Conservation (phyloP, 2,888 invertebrate genomes). For the Oegoconia quadripuncta region DNA sequence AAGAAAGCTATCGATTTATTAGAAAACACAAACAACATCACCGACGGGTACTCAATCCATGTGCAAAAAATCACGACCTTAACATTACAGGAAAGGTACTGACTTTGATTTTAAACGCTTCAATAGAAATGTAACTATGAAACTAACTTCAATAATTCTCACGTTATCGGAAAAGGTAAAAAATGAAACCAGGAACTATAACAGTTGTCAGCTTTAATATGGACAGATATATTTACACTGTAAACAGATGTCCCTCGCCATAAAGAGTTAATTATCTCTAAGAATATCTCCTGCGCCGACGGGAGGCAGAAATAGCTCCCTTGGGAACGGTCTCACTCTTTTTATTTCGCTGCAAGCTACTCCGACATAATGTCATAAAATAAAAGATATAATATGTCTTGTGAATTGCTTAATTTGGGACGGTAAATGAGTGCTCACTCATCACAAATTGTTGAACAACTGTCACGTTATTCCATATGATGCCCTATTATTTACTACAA, state of each 20-base stretch:
- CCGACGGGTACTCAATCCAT: too few species aligned
- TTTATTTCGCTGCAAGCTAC: conserved; percentile 41
- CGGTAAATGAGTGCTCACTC: too few species aligned
- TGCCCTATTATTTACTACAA: too few species aligned
- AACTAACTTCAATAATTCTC: neutral
- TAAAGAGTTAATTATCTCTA: conserved; percentile 75
- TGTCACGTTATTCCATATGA: too few species aligned
- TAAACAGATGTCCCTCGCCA: conserved; percentile 68
- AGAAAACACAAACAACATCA: too few species aligned
- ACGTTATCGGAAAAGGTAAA: neutral
- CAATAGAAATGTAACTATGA: neutral
- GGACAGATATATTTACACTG: conserved; percentile 35
- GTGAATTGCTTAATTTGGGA: too few species aligned
- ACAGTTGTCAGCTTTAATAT: conserved; percentile 29
- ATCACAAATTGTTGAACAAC: too few species aligned
- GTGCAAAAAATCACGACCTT: too few species aligned
- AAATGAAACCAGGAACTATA: conserved; percentile 14
- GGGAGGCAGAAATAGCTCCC: conserved; percentile 56
- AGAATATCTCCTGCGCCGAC: conserved; percentile 54
- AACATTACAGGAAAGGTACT: too few species aligned
- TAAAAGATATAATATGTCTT: conserved; percentile 5
- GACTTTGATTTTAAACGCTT: too few species aligned
- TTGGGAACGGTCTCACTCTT: conserved; percentile 54
- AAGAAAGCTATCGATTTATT: too few species aligned
- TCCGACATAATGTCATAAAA: conserved; percentile 31